Evolutionary conservation across 1,140 invertebrate species (phyloP).

Genomic region (Oreohelix idahoensis): DNA sequence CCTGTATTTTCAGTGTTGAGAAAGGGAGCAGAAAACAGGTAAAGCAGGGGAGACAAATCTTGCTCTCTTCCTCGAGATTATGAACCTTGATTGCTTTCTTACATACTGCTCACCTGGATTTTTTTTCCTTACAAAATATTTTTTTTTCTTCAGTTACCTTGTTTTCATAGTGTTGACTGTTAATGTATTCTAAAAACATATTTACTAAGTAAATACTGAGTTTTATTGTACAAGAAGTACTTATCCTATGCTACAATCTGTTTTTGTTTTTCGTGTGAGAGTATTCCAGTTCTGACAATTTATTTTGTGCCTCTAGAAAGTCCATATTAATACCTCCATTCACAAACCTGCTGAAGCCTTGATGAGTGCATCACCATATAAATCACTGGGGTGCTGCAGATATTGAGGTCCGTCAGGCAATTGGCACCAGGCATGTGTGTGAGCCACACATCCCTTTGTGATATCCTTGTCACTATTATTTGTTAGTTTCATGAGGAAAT

Average conservation of each 20-base stretch:
- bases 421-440: conserved; percentile 16
- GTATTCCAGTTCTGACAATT: background rate
- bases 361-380: background rate
- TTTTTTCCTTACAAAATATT: background rate
- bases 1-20: too few species aligned
- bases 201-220: background rate
- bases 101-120: background rate
- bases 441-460: conserved; percentile 3
- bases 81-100: background rate
- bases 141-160: background rate
- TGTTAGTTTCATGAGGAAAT: conserved; percentile 35
- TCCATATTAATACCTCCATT: background rate
- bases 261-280: background rate
- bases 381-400: background rate
- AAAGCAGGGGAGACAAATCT: too few species aligned
- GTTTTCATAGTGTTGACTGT: background rate
- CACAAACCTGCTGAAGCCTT: background rate
- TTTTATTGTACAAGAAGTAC: background rate
- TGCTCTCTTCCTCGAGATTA: background rate
- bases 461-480: conserved; percentile 25
- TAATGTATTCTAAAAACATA: background rate
- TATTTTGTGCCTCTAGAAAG: background rate
- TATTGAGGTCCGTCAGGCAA: conserved; percentile 20
- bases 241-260: background rate
- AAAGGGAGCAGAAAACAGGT: too few species aligned